Evolutionary conservation across 2,797 vertebrate species (phyloP).

Genomic region (Crotalus adamanteus): DNA sequence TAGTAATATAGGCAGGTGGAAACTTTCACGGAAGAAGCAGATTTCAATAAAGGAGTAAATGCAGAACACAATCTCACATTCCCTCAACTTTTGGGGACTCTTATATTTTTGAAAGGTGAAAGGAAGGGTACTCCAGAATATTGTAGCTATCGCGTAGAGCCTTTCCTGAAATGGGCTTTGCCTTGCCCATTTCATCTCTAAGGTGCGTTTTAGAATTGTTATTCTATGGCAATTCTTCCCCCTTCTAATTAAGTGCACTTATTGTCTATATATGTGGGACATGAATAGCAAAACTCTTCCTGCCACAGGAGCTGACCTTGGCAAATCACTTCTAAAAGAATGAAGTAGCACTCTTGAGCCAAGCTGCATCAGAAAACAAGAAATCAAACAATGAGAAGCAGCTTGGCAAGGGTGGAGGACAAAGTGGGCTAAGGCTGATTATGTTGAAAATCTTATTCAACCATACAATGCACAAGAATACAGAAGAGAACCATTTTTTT

Average conservation of each 20-base stretch:
- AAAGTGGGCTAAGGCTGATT: background rate
- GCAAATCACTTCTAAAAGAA: background rate
- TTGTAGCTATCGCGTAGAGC: background rate
- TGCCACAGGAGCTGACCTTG: background rate
- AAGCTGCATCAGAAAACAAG: background rate
- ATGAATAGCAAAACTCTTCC: background rate
- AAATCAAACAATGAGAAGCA: background rate
- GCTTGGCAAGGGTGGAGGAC: background rate
- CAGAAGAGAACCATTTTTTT: background rate
- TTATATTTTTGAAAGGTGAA: background rate
- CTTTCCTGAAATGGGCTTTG: background rate
- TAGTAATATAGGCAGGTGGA: background rate
- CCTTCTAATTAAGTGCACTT: background rate
- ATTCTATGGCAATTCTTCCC: background rate
- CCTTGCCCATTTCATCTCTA: background rate
- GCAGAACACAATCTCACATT: background rate
- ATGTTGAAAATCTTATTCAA: background rate
- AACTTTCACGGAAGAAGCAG: background rate
- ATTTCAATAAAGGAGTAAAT: background rate
- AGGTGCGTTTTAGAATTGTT: background rate
- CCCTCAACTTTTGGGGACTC: background rate
- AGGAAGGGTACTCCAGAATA: background rate
- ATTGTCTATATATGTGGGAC: background rate
- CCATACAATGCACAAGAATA: background rate
- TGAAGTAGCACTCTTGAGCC: background rate